Percentiles rank a stretch among this genome's conserved stretches.
phyloP scores from a whole-genome alignment of 2,113 vertebrate species.

The Semicossyphus pulcher region DNA sequence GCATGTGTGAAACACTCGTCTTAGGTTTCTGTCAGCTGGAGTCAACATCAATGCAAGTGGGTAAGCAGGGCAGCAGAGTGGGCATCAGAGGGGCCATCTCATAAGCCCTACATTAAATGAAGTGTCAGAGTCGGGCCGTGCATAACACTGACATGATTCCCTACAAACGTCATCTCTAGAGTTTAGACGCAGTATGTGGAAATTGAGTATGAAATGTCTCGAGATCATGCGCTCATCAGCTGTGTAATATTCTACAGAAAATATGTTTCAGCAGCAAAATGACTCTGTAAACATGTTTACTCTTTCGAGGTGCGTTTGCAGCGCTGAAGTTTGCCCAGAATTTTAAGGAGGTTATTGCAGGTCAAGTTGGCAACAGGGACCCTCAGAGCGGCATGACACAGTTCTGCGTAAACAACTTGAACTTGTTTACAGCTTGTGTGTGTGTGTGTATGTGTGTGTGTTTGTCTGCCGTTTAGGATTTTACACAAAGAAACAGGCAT shows the following conservation, averaged over 20 bases:
- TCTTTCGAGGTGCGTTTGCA: slow-evolving; percentile 31
- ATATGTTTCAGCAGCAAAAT: slow-evolving; percentile 17
- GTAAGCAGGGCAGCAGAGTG: slow-evolving; percentile 49
- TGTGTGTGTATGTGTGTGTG: slow-evolving; percentile 3
- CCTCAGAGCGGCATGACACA: slow-evolving; percentile 42
- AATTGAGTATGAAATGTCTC: neutral
- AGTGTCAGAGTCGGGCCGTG: slow-evolving; percentile 24
- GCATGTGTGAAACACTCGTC: slow-evolving; percentile 68
- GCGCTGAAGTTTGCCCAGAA: slow-evolving; percentile 23
- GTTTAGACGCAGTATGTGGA: neutral
- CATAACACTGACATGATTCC: slow-evolving; percentile 64
- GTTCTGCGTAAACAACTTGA: slow-evolving; percentile 56
- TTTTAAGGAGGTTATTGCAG: slow-evolving; percentile 34
- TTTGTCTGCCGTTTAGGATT: slow-evolving; percentile 12
- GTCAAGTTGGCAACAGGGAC: slow-evolving; percentile 50
- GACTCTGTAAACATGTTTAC: slow-evolving; percentile 67
- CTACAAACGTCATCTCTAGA: slow-evolving; percentile 35
- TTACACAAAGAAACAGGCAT: slow-evolving; percentile 29
- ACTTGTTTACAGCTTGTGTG: slow-evolving; percentile 48
- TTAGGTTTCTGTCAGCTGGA: slow-evolving; percentile 63
- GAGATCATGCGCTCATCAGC: neutral
- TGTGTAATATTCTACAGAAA: slow-evolving; percentile 1
- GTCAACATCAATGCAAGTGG: slow-evolving; percentile 69
- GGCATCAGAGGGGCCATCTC: slow-evolving; percentile 50
- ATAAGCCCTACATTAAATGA: slow-evolving; percentile 40